Base-by-base conservation (phyloP, 2,797 vertebrate species). In the Valencia hispanica region DNA sequence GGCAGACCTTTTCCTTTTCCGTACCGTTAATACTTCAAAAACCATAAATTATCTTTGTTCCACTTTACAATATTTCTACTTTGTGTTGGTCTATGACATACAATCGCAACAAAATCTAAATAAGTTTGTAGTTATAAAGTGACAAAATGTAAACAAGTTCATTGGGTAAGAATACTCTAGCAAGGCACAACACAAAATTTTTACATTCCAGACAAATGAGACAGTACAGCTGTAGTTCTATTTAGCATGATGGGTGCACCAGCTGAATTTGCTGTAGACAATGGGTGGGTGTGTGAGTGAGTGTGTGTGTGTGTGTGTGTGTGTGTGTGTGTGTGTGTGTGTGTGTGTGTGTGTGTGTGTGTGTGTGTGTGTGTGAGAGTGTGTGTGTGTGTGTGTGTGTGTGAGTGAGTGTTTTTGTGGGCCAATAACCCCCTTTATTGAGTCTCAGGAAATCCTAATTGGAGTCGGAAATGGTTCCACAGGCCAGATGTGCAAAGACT, bases 371-470 rank as follows among this genome's bases (percentile, higher is more conserved):
- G n/a, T n/a, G n/a, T n/a, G n/a, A n/a, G n/a, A n/a, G n/a, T n/a
- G n/a, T n/a, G n/a, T 81, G 14, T 71, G 87, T 79, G n/a, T 91
- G 87, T 87, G 89, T 86, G 88, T 86, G 79, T 83, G 89, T 86
- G 87, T 90, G 84, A 78, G 27, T 72, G 73, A 70, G 86, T 93
- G 88, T 92, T 93, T 93, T 85, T 87, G 86, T 82, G 87, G 85
- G 75, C 90, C 83, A 91, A 92, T 94, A 93, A 95, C 92, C 91
- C 91, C 78, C 84, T 95, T 94, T 94, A 94, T 93, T 92, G 89
- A 88, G 84, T 92, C 92, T 93, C 91, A 95, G 92, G 94, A 95
- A 94, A 94, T 95, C 91, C 91, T 93, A 93, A 94, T 91, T 94
- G 91, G 87, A 94, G 87, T 92, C 84, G 88, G 92, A 95, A 94